phyloP scores from a whole-genome alignment of 2,888 invertebrate species.

The Auanema sp. region DNA sequence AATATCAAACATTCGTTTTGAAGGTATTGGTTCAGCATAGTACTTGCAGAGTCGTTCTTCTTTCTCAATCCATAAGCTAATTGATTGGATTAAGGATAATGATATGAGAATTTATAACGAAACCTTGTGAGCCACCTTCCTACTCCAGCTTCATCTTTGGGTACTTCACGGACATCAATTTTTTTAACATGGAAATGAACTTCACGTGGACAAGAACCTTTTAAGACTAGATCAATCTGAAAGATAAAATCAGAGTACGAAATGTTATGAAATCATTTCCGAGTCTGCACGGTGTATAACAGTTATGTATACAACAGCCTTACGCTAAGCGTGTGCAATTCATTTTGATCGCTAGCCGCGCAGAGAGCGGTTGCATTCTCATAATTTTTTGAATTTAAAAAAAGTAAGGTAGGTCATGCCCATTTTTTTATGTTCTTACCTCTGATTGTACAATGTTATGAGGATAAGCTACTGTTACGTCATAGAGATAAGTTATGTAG shows the following conservation, averaged over 20 bases:
- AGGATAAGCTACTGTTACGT: constrained; percentile 83
- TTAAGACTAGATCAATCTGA: constrained; percentile 71
- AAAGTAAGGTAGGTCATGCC: not conserved
- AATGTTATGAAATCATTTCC: not conserved
- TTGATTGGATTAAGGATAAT: too few relatives aligned
- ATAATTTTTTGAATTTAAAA: not conserved
- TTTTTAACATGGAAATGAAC: constrained; percentile 77
- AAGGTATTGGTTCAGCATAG: constrained; percentile 48
- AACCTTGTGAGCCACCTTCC: constrained; percentile 50
- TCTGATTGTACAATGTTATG: constrained; percentile 78
- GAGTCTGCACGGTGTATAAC: too few relatives aligned
- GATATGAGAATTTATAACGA: not conserved
- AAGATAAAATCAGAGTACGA: not conserved
- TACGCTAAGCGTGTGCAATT: too few relatives aligned
- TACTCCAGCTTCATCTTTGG: constrained; percentile 39
- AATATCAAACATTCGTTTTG: constrained; percentile 46
- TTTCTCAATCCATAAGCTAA: constrained; percentile 52
- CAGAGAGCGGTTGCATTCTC: too few relatives aligned
- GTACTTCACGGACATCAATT: constrained; percentile 58
- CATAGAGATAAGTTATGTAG: constrained; percentile 79
- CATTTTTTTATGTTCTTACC: constrained; percentile 31
- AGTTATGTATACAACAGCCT: too few relatives aligned
- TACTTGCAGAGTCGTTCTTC: constrained; percentile 49
- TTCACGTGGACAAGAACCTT: constrained; percentile 76
- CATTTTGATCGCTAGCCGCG: too few relatives aligned